A percentile compares a stretch with the other conserved stretches of the same genome.
Evolutionary conservation across 2,888 invertebrate species (phyloP).

Genomic region (Gymnocheta viridis): DNA sequence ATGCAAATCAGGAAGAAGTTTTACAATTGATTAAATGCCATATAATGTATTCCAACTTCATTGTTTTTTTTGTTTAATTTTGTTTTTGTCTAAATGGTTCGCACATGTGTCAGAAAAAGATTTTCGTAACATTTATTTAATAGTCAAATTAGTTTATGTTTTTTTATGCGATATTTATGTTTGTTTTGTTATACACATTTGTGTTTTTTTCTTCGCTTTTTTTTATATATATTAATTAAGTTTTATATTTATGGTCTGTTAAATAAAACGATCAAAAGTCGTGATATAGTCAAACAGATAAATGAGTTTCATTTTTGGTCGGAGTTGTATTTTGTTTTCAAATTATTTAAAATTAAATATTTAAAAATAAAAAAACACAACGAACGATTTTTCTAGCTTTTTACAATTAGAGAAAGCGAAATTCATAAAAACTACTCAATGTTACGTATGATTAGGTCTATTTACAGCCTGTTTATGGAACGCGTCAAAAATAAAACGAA

Average conservation of each 20-base stretch:
- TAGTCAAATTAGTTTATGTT: neutral
- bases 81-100: constrained; percentile 3
- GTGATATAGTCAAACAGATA: constrained; percentile 13
- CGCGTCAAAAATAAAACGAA: too few species aligned
- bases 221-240: neutral
- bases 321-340: neutral
- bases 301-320: constrained; percentile 14
- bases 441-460: too few species aligned
- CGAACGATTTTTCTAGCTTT: too few species aligned
- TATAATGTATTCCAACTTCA: neutral
- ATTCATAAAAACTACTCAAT: too few species aligned
- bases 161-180: neutral
- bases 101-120: constrained; percentile 32
- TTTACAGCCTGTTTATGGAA: too few species aligned
- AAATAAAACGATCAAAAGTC: constrained; percentile 13
- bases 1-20: neutral
- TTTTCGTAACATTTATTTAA: neutral
- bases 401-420: too few species aligned
- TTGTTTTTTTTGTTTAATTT: neutral
- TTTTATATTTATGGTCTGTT: neutral
- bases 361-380: too few species aligned
- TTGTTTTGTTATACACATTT: neutral
- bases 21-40: neutral
- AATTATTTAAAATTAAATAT: neutral
- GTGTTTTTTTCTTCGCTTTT: neutral